These are phyloP conservation scores for Petromus typicus DNA, from an alignment of 2,113 vertebrate species.

Conservation along the genomic window DNA sequence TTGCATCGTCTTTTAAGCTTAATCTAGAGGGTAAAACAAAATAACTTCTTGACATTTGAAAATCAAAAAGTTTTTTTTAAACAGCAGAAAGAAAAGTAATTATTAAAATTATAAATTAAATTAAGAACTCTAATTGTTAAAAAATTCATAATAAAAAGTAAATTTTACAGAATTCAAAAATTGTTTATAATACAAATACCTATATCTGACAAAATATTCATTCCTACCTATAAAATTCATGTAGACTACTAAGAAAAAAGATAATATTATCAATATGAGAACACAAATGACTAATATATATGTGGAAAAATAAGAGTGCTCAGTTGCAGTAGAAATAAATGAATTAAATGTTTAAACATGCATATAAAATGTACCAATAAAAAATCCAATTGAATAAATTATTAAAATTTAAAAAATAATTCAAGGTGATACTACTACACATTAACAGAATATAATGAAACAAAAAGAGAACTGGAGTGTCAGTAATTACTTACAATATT, in stretches of 20 bases:
- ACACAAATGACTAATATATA: neutral
- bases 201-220: neutral
- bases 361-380: no score
- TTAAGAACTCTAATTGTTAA: neutral
- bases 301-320: neutral
- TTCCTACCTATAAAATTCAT: neutral
- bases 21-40: neutral
- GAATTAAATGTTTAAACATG: neutral
- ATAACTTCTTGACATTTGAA: neutral
- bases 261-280: neutral
- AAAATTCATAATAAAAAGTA: neutral
- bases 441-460: neutral
- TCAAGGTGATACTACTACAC: neutral
- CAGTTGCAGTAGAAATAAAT: neutral
- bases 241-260: neutral
- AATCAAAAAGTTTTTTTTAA: neutral
- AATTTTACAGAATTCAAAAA: slow-evolving; percentile 4
- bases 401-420: no score
- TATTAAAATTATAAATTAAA: neutral
- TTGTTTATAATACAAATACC: neutral
- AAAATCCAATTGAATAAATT: no score
- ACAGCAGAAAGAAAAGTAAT: neutral
- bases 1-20: neutral
- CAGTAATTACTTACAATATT: neutral
- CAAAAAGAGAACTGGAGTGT: neutral